A percentile compares a stretch with the other conserved stretches of the same genome.
phyloP scores from a whole-genome alignment of 2,888 invertebrate species.

The Noctuana brunneofusca region DNA sequence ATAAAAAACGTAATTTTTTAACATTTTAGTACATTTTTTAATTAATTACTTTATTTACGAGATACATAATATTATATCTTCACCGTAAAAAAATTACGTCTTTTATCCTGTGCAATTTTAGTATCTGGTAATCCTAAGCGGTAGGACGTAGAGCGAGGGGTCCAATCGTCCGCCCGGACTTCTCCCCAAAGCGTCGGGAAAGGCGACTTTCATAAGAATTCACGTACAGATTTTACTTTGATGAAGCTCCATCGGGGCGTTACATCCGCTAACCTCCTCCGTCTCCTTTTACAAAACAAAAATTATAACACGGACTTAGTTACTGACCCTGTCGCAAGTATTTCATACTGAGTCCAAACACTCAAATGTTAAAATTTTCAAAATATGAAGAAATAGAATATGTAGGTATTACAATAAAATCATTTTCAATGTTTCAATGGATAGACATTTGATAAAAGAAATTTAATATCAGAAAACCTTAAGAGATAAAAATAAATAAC shows the following conservation, averaged over 20 bases:
- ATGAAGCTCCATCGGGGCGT: constrained; percentile 49
- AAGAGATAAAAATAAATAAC: constrained; percentile 14
- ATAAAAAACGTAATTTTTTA: no score
- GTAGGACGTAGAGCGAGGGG: constrained; percentile 37
- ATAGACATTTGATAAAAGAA: constrained; percentile 6
- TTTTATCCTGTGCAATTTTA: background rate
- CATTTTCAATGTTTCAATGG: background rate
- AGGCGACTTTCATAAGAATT: constrained; percentile 57
- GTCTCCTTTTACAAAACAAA: constrained; percentile 27
- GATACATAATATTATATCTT: background rate
- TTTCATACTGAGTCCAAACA: background rate
- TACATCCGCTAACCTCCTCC: constrained; percentile 24
- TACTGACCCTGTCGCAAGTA: background rate
- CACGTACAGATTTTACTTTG: constrained; percentile 47
- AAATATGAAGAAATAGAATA: no score
- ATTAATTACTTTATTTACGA: no score
- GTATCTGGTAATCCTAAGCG: constrained; percentile 6
- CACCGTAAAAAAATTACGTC: background rate
- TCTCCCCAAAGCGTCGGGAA: constrained; percentile 41
- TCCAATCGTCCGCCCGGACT: constrained; percentile 35
- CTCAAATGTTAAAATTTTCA: background rate
- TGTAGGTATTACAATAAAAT: no score
- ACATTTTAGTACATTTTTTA: no score
- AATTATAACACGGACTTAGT: constrained; percentile 16
- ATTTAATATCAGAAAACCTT: background rate